phyloP scores from a whole-genome alignment of 1,140 invertebrate genomes.

The Epicauta chinensis region DNA sequence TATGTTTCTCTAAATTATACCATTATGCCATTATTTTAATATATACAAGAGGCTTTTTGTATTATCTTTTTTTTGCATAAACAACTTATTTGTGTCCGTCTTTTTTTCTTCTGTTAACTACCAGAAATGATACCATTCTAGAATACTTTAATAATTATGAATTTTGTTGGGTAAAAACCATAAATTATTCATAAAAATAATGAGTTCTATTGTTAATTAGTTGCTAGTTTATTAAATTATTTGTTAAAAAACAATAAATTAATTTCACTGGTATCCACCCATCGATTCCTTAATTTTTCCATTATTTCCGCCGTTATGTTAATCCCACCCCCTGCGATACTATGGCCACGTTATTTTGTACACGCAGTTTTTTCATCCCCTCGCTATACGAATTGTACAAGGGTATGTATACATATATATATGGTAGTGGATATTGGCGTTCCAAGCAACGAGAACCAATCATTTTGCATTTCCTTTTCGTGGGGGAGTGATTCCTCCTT shows the following conservation, averaged over 20 bases:
- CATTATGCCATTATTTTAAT: too few relatives aligned
- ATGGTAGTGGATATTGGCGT: slow-evolving; percentile 18
- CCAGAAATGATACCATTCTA: too few relatives aligned
- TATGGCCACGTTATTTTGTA: slow-evolving; percentile 17
- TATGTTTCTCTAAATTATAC: too few relatives aligned
- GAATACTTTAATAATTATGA: too few relatives aligned
- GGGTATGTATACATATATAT: too few relatives aligned
- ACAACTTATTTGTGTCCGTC: too few relatives aligned
- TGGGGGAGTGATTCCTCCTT: slow-evolving; percentile 6
- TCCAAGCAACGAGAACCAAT: slow-evolving; percentile 19
- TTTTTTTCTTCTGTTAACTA: too few relatives aligned
- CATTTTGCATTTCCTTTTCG: slow-evolving; percentile 8
- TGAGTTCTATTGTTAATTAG: background rate
- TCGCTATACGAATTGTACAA: slow-evolving; percentile 9
- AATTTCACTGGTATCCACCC: background rate
- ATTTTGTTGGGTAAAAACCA: too few relatives aligned
- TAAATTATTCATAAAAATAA: too few relatives aligned
- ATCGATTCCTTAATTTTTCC: slow-evolving; percentile 2
- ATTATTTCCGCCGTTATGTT: slow-evolving; percentile 16
- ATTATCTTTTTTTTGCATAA: background rate
- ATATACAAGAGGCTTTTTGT: too few relatives aligned
- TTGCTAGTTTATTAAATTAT: background rate
- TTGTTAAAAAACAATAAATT: background rate
- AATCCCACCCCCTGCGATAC: slow-evolving; percentile 21
- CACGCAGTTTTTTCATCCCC: slow-evolving; percentile 22